Evolutionary conservation across 2,888 invertebrate species (phyloP).

Genomic region (Napeogenes inachia): DNA sequence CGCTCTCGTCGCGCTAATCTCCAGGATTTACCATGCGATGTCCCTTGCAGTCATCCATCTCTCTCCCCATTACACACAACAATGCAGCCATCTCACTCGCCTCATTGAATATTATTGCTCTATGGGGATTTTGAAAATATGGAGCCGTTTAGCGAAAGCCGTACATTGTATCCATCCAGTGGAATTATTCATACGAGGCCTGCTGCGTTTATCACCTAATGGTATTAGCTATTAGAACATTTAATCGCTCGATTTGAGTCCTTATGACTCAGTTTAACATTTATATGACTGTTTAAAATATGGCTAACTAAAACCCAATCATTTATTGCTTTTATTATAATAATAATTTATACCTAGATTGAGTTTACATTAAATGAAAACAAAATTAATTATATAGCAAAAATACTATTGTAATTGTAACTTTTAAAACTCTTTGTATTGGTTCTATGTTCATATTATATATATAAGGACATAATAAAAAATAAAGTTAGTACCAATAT

Average conservation of each 20-base stretch:
- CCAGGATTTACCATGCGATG: constrained; percentile 73
- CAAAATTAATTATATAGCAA: too few species aligned
- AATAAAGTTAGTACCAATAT: too few species aligned
- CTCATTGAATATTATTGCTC: constrained; percentile 78
- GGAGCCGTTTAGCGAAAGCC: constrained; percentile 76
- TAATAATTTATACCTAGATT: too few species aligned
- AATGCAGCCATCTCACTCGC: constrained; percentile 62
- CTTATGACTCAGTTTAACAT: constrained; percentile 42
- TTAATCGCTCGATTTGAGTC: constrained; percentile 73
- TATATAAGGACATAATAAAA: too few species aligned
- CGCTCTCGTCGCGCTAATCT: constrained; percentile 75
- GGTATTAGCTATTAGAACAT: constrained; percentile 73
- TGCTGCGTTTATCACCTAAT: constrained; percentile 77
- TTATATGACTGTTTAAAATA: background rate
- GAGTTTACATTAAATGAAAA: too few species aligned
- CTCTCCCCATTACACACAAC: constrained; percentile 42
- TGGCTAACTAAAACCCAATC: background rate
- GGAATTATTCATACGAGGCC: constrained; percentile 74
- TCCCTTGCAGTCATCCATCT: constrained; percentile 56
- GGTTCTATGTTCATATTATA: too few species aligned
- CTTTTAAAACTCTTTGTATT: too few species aligned
- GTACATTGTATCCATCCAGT: constrained; percentile 74
- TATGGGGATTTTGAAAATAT: constrained; percentile 78
- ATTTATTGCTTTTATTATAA: too few species aligned
- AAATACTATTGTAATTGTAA: too few species aligned